Evolutionary conservation across 2,888 invertebrate genomes (phyloP), one percentile per base, ranked within the genome.

Genomic region (Drosophila nr. medialis): DNA sequence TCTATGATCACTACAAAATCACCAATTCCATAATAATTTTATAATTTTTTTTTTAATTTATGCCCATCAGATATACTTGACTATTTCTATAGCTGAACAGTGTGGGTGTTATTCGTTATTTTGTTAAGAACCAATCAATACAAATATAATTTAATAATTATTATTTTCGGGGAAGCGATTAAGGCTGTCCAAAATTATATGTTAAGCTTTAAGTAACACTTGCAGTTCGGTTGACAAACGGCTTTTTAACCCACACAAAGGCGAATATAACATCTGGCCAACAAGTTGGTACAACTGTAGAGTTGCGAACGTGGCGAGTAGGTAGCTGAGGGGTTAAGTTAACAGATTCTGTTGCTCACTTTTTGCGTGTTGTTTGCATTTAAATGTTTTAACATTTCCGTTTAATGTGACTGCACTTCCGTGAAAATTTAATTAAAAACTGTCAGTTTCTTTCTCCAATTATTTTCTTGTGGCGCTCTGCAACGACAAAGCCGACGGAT

Each of bases 361-460:
- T 60, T 54, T 27, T 29, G 21, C 54, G 45, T 76, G 40, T 64
- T 61, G 62, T 61, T 68, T 75, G 68, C 70, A 71, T 75, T 75
- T 79, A 80, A 82, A 87, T 83, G 86, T 80, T 88, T 81, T 79
- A 86, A 89, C 85, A 85, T 86, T 80, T 90, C 88, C 90, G 85
- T 82, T 84, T 83, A 86, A 83, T 80, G 78, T 74, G 84, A 69
- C 80, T 81, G 77, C 80, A 82, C 80, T 90, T 83, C 88, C 88
- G 88, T 88, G 68, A 80, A 81, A 89, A 90, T 91, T 90, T 90
- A 90, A 90, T 90, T 90, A 90, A 90, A 82, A 90, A 89, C 76
- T 81, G 80, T 77, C 83, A 88, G 83, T 80, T 81, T 80, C 65
- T 74, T 75, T 49, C 56, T 42, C 53, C 4, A 32, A 6, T 32